Conservation (phyloP, 2,113 vertebrate species). For the Cromileptes altivelis region DNA sequence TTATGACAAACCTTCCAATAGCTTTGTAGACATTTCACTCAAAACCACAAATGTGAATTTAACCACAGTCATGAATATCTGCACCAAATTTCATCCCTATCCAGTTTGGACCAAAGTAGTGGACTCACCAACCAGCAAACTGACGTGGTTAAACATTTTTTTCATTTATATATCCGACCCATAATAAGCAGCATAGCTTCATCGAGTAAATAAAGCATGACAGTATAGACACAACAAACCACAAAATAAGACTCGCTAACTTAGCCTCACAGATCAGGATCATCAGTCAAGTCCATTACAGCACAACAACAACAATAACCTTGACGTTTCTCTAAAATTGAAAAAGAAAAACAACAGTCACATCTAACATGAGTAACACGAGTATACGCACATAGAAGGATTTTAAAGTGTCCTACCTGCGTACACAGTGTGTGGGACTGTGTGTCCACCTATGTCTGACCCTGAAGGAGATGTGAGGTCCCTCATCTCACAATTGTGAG, state of each 20-base stretch:
- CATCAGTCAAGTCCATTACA: not conserved
- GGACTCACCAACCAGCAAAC: not conserved
- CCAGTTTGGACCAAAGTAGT: not conserved
- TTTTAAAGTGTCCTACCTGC: slow-evolving; percentile 78
- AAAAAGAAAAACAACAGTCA: not conserved
- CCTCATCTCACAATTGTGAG: slow-evolving; percentile 79
- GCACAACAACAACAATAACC: slow-evolving; percentile 6
- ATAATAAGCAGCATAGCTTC: not conserved
- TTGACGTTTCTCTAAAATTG: not conserved
- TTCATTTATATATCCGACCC: not conserved
- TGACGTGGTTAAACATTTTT: not conserved
- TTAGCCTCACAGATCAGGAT: not conserved
- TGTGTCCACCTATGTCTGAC: slow-evolving; percentile 68
- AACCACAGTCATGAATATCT: not conserved
- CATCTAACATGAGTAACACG: not conserved
- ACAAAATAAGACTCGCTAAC: not conserved
- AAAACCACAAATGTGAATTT: no score
- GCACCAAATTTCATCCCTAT: not conserved
- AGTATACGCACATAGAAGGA: not conserved
- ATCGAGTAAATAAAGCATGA: not conserved
- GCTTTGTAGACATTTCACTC: not conserved
- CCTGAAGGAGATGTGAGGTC: slow-evolving; percentile 71
- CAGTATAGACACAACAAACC: not conserved
- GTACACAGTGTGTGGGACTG: slow-evolving; percentile 67
- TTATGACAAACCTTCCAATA: not conserved